A percentile compares a stretch with the other conserved stretches of the same genome.
phyloP scores from a whole-genome alignment of 2,797 vertebrate genomes.

The Nyctibius grandis region DNA sequence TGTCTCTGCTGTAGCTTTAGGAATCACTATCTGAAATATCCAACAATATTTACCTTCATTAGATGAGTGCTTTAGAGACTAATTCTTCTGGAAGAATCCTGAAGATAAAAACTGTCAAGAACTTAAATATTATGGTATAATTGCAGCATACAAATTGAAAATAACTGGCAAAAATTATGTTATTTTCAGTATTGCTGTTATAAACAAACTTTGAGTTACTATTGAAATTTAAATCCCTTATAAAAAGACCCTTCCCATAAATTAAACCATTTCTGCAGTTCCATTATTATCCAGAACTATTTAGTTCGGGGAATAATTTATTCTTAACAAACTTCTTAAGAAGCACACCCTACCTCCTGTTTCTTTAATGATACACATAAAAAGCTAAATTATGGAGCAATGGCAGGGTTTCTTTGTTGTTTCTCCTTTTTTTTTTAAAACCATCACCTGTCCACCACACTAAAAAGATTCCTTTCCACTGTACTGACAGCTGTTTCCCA shows the following conservation, averaged over 20 bases:
- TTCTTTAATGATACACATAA: not conserved
- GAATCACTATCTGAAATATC: not conserved
- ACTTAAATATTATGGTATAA: not conserved
- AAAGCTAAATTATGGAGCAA: not conserved
- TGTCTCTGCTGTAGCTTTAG: not conserved
- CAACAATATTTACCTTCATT: not conserved
- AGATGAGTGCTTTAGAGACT: not conserved
- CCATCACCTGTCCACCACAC: not conserved
- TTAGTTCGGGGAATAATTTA: not conserved
- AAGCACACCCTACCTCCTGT: not conserved
- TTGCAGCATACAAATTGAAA: not conserved
- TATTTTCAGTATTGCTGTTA: not conserved
- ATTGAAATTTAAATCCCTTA: not conserved
- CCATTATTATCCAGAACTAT: too few species aligned
- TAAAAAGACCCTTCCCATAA: not conserved
- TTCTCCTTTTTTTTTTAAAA: not conserved
- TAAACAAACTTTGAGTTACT: not conserved
- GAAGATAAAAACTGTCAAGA: not conserved
- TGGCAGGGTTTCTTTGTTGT: not conserved
- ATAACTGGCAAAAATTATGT: not conserved
- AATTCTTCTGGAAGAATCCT: not conserved
- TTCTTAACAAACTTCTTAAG: not conserved
- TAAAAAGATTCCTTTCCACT: constrained; percentile 37
- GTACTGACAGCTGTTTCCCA: constrained; percentile 61
- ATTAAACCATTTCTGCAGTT: not conserved